Percentiles rank a stretch among this genome's conserved stretches.
phyloP scores from a whole-genome alignment of 2,888 invertebrate species.

The Drosophila subsilvestris region DNA sequence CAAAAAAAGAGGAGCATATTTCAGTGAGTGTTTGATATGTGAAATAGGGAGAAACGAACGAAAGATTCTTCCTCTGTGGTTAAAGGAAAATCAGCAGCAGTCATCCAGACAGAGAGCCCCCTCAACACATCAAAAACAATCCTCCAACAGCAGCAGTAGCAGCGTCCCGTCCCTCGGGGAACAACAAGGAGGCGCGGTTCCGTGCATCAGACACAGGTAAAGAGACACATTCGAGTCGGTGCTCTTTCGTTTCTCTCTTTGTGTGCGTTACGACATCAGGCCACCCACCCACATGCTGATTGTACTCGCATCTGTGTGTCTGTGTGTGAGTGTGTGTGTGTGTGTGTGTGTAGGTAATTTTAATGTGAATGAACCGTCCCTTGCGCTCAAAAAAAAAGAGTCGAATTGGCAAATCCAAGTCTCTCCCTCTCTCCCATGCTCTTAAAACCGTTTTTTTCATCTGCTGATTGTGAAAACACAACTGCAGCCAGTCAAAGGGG shows the following conservation, averaged over 20 bases:
- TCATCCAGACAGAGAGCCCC: slow-evolving; percentile 2
- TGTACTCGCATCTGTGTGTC: slow-evolving; percentile 11
- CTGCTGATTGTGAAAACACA: slow-evolving; percentile 70
- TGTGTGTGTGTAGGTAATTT: slow-evolving; percentile 26
- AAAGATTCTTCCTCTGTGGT: too few relatives aligned
- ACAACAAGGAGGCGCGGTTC: slow-evolving; percentile 43
- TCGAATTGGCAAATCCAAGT: slow-evolving; percentile 53
- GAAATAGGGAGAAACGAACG: background rate
- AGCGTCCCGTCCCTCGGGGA: slow-evolving; percentile 10
- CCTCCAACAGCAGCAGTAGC: background rate
- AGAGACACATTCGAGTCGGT: slow-evolving; percentile 22
- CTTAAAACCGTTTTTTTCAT: slow-evolving; percentile 64
- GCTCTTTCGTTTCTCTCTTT: slow-evolving; percentile 19
- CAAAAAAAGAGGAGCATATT: slow-evolving; percentile 43
- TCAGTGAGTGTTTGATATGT: slow-evolving; percentile 28
- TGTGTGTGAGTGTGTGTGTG: slow-evolving; percentile 17
- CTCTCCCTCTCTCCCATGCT: slow-evolving; percentile 27
- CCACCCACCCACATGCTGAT: slow-evolving; percentile 46
- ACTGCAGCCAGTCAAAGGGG: slow-evolving; percentile 23
- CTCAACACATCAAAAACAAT: background rate
- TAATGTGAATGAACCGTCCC: slow-evolving; percentile 72
- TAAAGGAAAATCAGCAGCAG: slow-evolving; percentile 27
- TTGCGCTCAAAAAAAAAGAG: slow-evolving; percentile 49
- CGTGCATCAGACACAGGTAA: slow-evolving; percentile 67
- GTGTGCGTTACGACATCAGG: slow-evolving; percentile 74